Base-by-base conservation (phyloP, 2,888 invertebrate genomes). In the Drosophila buzzatii region DNA sequence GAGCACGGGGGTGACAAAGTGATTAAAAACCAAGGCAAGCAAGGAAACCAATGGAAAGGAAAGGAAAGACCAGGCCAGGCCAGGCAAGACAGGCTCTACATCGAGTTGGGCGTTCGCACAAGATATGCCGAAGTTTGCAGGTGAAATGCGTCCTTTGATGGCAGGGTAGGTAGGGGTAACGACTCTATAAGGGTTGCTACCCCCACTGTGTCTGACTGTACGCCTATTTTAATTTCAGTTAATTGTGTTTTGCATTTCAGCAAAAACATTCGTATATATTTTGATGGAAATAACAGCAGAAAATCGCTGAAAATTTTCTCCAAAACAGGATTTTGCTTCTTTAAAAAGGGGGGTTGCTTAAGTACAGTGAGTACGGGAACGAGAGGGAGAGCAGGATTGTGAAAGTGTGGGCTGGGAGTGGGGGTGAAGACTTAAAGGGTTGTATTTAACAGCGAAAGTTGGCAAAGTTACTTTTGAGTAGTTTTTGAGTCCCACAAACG, bases 161-260 rank as follows among this genome's bases (percentile, higher is more conserved):
- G 49, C 5, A 18, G 52, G 35, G 52, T 35, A 8, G 37, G 44
- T 7, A 20, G 39, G n/a, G 33, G 51, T 71, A 73, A 64, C 64
- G 73, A 59, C 68, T 55, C 64, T 60, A 69, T 71, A 80, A 85
- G 90, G 85, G 85, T 90, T 88, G 85, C 59, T 87, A 55, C 51
- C 64, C 59, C 33, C 10, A 53, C 57, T 42, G 37, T 56, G 51
- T 47, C 75, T 71, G 70, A 51, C 63, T 64, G 68, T 69, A 55
- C 76, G 73, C 77, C 77, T 80, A 74, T 87, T 89, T 90, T 86
- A 90, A 87, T 89, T 90, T 87, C 78, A 89, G 86, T 87, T 90
- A 87, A 90, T 87, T 87, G 89, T 87, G 85, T 75, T 82, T 83
- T 76, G 70, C 79, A 76, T 84, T 81, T 74, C 71, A 76, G 79